Evolutionary conservation across 2,888 invertebrate genomes (phyloP), one percentile per base, ranked within the genome.

Genomic region (Agonopterix heracliana): DNA sequence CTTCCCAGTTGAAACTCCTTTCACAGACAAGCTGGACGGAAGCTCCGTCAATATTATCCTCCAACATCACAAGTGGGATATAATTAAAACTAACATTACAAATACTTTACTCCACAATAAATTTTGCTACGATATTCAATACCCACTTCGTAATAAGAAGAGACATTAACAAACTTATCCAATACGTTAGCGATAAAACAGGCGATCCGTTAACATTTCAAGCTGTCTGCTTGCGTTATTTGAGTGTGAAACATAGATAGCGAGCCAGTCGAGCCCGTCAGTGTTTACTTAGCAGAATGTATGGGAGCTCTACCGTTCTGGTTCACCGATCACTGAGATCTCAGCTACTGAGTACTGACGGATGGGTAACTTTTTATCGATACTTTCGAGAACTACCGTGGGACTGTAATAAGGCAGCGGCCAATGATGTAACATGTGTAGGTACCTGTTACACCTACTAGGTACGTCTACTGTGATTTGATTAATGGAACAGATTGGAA

Each of bases 401-500:
- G 78, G 80, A 80, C 66, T 72, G 64, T 62, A 63, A 68, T 55
- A 63, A 63, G 62, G 60, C 61, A 58, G 48, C 55, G 53, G 56
- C 57, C 55, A 65, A 59, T 74, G 71, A 72, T 66, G 72, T 69
- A 72, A 71, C 62, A 38, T 57, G 59, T 56, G 58, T 54, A 66
- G 62, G 61, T 64, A 42, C 44, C 34, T 34, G 26, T 26, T 5
- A 26, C 26, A 26, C 26, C 5, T 3, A 26, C 26, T 2, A 5
- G 7, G 26, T 26, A 26, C 26, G 7, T 26, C 63, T 41, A 12
- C 62, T 61, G 60, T 67, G 66, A 72, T 73, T 73, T 78, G 83
- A 85, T 82, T 78, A 81, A 82, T 82, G 76, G 73, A 79, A 74
- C 66, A 69, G 82, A 82, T 83, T 79, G 74, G 68, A 64, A 71